Evolutionary conservation across 2,113 vertebrate genomes (phyloP), one percentile per base, ranked within the genome.

Genomic region (Atractosteus spatula): DNA sequence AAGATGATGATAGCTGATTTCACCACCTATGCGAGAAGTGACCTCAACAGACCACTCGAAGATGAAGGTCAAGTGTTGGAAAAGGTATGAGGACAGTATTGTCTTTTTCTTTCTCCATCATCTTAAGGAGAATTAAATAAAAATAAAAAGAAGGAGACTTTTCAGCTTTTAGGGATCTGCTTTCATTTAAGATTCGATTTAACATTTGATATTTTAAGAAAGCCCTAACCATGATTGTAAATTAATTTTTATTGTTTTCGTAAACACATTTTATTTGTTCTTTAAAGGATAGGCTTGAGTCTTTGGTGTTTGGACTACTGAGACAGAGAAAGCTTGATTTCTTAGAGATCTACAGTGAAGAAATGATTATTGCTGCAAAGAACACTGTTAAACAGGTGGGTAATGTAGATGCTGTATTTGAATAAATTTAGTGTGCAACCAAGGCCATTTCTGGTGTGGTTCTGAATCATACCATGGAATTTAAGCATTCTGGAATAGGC

Each of bases 1-100:
- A 99, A 99, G 91, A 99, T 99, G 97, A 99, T 99, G 94, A 92
- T 97, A 87, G 97, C 97, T 72, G 97, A 99, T 78, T 99, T 99
- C 89, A 94, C 93, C 79, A 95, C 96, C 68, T 99, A 98, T 0
- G 92, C 93, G 68, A 91, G 91, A 70, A 94, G 86, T 74, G 96
- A 99, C 82, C 93, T 99, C 83, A 95, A 89, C 86, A 93, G 97
- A 79, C 87, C 91, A 71, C 84, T 98, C 75, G 95, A 91, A 84
- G 97, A 98, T 44, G 96, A 98, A 79, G 90, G 85, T 57, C 95
- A 93, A 64, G 86, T 98, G 77, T 86, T 98, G 74, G 97, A 99
- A 87, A 97, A 98, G 97, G 97, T 99, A 89, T 55, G 86, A 51
- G 47, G 5, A 10, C 1, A 10, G 47, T 2, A 10, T 51, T 51